phyloP scores from a whole-genome alignment of 35 echinoderm and acorn worm genomes.

The Holothuria glaberrima region DNA sequence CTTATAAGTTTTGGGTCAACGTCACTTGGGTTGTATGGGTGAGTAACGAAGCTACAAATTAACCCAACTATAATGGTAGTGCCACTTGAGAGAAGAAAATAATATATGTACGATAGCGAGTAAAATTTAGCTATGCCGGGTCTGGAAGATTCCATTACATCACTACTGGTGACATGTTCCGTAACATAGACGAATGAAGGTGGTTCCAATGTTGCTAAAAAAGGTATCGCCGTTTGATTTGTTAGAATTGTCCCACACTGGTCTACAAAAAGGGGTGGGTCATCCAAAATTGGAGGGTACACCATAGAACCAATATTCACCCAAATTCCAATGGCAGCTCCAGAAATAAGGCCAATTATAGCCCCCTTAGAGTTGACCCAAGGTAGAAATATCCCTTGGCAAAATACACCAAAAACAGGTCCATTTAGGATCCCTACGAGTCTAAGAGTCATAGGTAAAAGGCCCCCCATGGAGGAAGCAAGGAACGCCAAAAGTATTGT shows the following conservation, averaged over 20 bases:
- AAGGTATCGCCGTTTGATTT: too few relatives aligned
- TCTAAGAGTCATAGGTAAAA: neutral
- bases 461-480: neutral
- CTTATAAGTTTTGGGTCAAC: constrained; percentile 14
- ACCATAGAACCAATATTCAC: neutral
- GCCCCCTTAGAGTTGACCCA: constrained; percentile 27
- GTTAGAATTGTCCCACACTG: neutral
- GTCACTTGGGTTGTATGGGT: neutral
- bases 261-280: neutral
- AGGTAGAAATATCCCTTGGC: neutral
- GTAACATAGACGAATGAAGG: neutral
- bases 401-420: constrained; percentile 22
- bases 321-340: neutral
- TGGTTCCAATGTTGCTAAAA: neutral
- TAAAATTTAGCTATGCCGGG: constrained; percentile 18
- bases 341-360: neutral
- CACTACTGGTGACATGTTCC: neutral
- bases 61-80: neutral
- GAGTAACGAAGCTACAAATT: neutral
- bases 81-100: neutral
- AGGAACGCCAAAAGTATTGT: neutral
- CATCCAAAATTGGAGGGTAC: neutral
- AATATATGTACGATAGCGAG: constrained; percentile 20
- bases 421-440: neutral
- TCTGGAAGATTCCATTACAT: neutral